Base-by-base conservation (phyloP, 1,140 invertebrate species). In the Trichoplusia ni region DNA sequence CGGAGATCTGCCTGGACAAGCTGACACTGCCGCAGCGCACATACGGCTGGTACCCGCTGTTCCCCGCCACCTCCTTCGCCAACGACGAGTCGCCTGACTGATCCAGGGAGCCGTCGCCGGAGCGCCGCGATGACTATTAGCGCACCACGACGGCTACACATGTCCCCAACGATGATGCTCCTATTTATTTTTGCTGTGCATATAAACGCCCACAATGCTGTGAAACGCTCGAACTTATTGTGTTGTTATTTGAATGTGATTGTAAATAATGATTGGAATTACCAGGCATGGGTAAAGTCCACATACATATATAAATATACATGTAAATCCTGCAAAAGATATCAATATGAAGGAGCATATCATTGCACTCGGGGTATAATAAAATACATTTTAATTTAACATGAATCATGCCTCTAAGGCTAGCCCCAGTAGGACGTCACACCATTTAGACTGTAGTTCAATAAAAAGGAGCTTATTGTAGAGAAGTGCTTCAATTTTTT, bases 41-140 rank as follows among this genome's bases (percentile, higher is more conserved):
- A 16, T 93, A 94, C 54, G 95, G 95, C 33, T 98, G 97, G 97
- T 98, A 98, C 90, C 96, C 95, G 67, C 92, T 98, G 47, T 97
- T 97, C 85, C 95, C 96, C 5, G 95, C 88, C 59, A 83, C 80
- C 4, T 83, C 86, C 46, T 79, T 90, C 37, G 84, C 77, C 44
- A 79, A 77, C 64, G 86, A 87, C 75, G 87, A 86, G 69, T 90
- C 86, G 35, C 87, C 87, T 69, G 87, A 90, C 79, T 90, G 87
- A 90, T 90, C 87, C 64, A 76, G 87, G 54, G 87, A 89, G 84
- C 84, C 87, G 86, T 90, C 87, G 84, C 87, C 87, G 73, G 87
- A 90, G 77, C 84, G 82, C 61, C 81, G 71, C 56, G 73, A 82
- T 44, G 71, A 86, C 64, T 56, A 75, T 69, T 82, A 79, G 75